phyloP scores from a whole-genome alignment of 2,888 invertebrate species.

The Drosophila heteroneura region DNA sequence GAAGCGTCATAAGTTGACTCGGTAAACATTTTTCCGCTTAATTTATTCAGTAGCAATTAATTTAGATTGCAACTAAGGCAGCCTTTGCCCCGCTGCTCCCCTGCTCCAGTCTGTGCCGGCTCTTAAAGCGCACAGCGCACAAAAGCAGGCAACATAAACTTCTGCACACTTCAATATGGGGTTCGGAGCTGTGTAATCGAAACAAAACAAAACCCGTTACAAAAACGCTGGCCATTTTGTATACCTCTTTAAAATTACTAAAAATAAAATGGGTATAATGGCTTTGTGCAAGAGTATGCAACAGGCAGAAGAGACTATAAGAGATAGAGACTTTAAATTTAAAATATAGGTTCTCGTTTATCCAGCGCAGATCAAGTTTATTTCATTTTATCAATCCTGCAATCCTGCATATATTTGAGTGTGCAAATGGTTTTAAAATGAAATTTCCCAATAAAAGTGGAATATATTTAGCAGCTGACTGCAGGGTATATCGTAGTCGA shows the following conservation, averaged over 20 bases:
- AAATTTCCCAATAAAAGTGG: neutral
- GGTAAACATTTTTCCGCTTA: slow-evolving; percentile 79
- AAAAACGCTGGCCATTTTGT: slow-evolving; percentile 8
- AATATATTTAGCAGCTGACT: neutral
- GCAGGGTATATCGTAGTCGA: neutral
- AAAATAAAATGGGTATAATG: neutral
- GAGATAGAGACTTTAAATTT: neutral
- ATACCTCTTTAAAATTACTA: neutral
- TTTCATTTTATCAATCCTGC: neutral
- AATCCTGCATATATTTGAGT: too few species aligned
- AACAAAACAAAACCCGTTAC: slow-evolving; percentile 1
- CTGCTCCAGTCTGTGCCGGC: neutral
- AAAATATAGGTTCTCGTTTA: neutral
- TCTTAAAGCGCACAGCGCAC: slow-evolving; percentile 28
- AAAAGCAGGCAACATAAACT: slow-evolving; percentile 45
- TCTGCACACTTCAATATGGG: slow-evolving; percentile 46
- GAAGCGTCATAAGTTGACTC: slow-evolving; percentile 76
- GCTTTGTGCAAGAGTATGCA: neutral
- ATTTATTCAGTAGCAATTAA: slow-evolving; percentile 79
- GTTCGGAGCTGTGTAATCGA: slow-evolving; percentile 1
- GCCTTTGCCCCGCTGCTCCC: slow-evolving; percentile 9
- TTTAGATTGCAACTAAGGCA: slow-evolving; percentile 80
- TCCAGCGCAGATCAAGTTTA: neutral
- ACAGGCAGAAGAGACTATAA: neutral
- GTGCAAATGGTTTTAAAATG: neutral